Conservation (phyloP, 2,888 invertebrate species). For the Sarcophaga variegata region DNA sequence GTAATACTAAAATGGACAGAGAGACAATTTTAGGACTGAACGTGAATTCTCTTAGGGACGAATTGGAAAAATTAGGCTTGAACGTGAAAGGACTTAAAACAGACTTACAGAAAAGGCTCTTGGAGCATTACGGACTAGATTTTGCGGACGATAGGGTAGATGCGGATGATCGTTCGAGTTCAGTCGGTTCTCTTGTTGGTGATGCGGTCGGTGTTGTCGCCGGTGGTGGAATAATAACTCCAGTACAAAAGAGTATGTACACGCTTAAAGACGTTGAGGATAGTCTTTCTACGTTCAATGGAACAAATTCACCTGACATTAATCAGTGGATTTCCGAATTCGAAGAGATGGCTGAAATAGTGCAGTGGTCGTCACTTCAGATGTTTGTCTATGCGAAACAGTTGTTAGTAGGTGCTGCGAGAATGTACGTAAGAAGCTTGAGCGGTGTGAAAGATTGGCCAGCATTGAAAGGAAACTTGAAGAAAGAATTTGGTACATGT, state of each 20-base stretch:
- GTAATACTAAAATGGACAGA: no score
- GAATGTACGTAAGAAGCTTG: no score
- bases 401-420: no score
- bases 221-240: no score
- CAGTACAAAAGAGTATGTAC: not conserved
- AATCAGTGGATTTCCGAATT: slow-evolving; percentile 24
- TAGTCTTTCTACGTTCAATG: slow-evolving; percentile 15
- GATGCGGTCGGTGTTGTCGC: no score
- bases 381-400: slow-evolving; percentile 51
- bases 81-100: not conserved
- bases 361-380: slow-evolving; percentile 19
- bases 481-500: slow-evolving; percentile 23
- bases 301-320: slow-evolving; percentile 15
- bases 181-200: no score
- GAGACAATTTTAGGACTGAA: no score
- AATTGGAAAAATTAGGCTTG: not conserved
- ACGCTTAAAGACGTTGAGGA: slow-evolving; percentile 39
- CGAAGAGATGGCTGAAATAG: not conserved
- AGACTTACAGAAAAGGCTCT: not conserved
- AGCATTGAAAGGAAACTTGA: slow-evolving; percentile 20
- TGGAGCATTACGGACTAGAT: slow-evolving; percentile 2
- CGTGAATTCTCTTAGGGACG: no score
- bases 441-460: not conserved
- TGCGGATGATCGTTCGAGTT: no score
- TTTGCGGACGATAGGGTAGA: not conserved